Evolutionary conservation across 2,888 invertebrate genomes (phyloP).

Genomic region (Drosophila paracracens): DNA sequence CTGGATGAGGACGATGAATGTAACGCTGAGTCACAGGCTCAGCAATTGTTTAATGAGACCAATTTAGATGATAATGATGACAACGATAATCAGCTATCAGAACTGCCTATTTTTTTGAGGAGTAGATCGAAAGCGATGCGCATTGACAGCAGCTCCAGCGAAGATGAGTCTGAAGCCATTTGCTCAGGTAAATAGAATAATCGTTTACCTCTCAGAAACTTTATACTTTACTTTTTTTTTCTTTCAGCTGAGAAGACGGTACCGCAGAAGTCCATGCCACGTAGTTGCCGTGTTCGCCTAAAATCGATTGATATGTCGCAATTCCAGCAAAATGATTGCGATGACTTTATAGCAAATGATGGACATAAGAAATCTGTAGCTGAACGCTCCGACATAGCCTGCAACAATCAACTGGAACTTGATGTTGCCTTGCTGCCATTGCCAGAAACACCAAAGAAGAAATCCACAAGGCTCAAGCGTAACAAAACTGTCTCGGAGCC

Average conservation of each 20-base stretch:
- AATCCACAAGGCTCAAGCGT: conserved; percentile 1
- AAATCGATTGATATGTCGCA: conserved; percentile 10
- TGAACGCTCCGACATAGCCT: background rate
- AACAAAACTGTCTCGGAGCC: conserved; percentile 1
- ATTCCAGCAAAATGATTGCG: background rate
- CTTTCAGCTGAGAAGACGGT: conserved; percentile 1
- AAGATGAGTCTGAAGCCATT: conserved; percentile 16
- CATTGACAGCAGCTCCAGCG: conserved; percentile 44
- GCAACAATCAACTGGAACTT: background rate
- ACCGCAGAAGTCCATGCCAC: background rate
- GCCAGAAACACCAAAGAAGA: background rate
- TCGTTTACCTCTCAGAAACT: background rate
- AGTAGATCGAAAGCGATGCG: conserved; percentile 15
- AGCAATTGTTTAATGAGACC: conserved; percentile 15
- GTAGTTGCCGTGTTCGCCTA: conserved; percentile 16
- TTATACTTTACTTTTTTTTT: background rate
- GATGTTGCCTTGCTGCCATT: background rate
- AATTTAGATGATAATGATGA: background rate
- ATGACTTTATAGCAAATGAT: background rate
- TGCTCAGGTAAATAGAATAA: conserved; percentile 8
- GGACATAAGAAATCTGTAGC: background rate
- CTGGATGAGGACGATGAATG: conserved; percentile 26
- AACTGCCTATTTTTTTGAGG: background rate
- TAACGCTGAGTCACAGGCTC: conserved; percentile 2
- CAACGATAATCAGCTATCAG: background rate